Percentiles rank a stretch among this genome's conserved stretches.
Evolutionary conservation across 2,797 vertebrate genomes (phyloP).

Genomic region (Allenopithecus nigroviridis): DNA sequence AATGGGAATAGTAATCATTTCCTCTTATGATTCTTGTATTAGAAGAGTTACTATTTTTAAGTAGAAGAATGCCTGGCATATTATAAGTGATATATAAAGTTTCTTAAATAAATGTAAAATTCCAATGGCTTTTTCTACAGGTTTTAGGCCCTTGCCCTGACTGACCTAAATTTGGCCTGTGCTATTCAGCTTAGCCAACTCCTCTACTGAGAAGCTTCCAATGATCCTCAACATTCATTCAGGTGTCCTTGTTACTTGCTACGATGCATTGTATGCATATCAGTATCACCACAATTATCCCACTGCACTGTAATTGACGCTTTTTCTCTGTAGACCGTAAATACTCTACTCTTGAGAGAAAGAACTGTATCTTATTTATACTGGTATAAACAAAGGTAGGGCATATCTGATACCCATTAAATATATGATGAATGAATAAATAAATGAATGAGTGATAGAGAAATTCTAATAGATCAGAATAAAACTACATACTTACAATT

Average conservation of each 20-base stretch:
- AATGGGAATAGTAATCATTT: background rate
- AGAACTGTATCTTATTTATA: background rate
- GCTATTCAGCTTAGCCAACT: background rate
- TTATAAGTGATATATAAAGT: background rate
- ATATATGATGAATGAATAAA: background rate
- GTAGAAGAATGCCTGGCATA: background rate
- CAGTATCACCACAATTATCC: background rate
- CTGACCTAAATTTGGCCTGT: background rate
- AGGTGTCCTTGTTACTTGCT: background rate
- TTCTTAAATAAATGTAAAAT: constrained; percentile 9
- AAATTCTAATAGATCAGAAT: background rate
- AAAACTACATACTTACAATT: background rate
- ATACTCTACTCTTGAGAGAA: background rate
- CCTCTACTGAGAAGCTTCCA: background rate
- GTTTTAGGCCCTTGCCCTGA: background rate
- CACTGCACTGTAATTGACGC: background rate
- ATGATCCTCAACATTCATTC: background rate
- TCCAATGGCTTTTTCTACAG: background rate
- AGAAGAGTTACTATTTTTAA: background rate
- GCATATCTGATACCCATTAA: background rate
- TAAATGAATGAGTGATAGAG: background rate
- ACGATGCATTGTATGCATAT: background rate
- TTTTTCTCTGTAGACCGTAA: background rate
- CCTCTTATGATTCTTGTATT: background rate
- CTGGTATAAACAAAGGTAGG: background rate